Base-by-base conservation (phyloP, 2,797 vertebrate species). In the Pipistrellus pygmaeus region DNA sequence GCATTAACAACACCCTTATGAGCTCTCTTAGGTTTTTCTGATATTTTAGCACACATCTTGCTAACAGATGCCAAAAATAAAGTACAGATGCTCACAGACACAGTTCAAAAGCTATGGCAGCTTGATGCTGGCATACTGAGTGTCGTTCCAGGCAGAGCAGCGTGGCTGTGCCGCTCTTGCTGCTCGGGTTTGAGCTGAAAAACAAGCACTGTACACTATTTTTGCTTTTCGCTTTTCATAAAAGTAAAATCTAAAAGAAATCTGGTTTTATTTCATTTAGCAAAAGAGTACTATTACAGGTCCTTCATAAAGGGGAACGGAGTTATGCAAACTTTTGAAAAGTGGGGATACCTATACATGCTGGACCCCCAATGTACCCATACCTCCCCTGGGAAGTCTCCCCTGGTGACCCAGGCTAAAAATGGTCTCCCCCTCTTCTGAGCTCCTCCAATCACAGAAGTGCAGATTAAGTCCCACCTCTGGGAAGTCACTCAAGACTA, bases 401-500 rank as follows among this genome's bases (percentile, higher is more conserved):
- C 68, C 7, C 76, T 76, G 21, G 21, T 91, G 48, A 91, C 21
- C 7, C 60, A 69, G 32, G 41, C 41, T 48, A 44, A 91, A 82
- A 69, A 44, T 44, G 32, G 27, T 44, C 51, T 55, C 32, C 32
- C 46, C 4, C 30, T 83, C 60, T 41, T 83, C 44, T 60, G 21
- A 91, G 57, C 15, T 73, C 57, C 57, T 57, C 38, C 15, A 48
- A 10, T 73, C 20, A 46, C 38, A 48, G n/a, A 81, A 57, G 48
- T 86, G 12, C 66, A 85, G 25, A 86, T 81, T 81, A 81, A 90
- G 48, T 14, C 48, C 38, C 23, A 86, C 55, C 25, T 94, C 38
- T 66, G 46, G 46, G 75, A 85, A 85, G 23, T 62, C 55, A 73
- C 10, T 30, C 35, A 44, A 23, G 53, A 35, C 23, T 41, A 41